Base-by-base conservation (phyloP, 2,888 invertebrate genomes). In the Antitype chi region DNA sequence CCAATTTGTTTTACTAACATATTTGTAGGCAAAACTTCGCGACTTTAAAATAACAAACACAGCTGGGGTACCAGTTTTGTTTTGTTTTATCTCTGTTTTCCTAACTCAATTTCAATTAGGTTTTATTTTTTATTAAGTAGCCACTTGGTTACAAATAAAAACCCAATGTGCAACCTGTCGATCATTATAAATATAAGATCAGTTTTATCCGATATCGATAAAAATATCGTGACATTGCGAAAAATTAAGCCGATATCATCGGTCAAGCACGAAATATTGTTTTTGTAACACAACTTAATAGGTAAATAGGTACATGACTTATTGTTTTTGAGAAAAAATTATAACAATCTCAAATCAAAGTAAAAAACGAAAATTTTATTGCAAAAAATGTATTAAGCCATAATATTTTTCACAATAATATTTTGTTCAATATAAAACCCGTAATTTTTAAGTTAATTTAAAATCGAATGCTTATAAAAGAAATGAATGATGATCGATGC, bases 401-500 rank as follows among this genome's bases (percentile, higher is more conserved):
- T 59, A 62, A 63, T 55, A 62, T 62, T 70, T 64, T 74, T 9
- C 9, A 32, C 23, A 9, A 32, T 23, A 52, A 32, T 13, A 57
- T 68, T 20, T 4, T 63, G 32, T 71, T 66, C 52, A 76, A 78
- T 64, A 75, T 53, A 55, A n/a, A n/a, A 62, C 23, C 70, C 69
- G 60, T 78, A 74, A 81, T 66, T 82, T 85, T 78, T 70, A 80
- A 79, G 53, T 78, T 78, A 47, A 79, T 80, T 74, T 81, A 70
- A 76, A 76, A 77, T 81, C 70, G 76, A 76, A 82, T 59, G 68
- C 43, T 74, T 76, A 77, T 78, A 87, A 87, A 82, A 80, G 69
- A 88, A 82, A 87, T 82, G 85, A 88, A 85, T 81, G 76, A 87
- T 87, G 87, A 86, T 89, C 74, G 89, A 89, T 85, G 79, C 88